Evolutionary conservation across 1,140 invertebrate species (phyloP), one percentile per base, ranked within the genome.

Genomic region (Bathynomus jamesi): DNA sequence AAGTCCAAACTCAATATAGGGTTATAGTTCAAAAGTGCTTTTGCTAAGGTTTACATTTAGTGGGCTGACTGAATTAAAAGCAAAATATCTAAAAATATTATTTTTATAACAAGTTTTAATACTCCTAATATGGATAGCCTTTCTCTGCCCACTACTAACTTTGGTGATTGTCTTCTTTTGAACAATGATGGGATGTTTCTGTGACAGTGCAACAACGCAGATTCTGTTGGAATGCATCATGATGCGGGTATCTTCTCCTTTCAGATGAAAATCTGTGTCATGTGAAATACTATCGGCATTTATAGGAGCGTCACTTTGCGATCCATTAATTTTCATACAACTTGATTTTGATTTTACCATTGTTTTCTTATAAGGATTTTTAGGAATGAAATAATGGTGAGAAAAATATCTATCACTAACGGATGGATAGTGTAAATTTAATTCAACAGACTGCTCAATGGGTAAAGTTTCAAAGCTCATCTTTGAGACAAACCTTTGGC

Each of bases 311-410:
- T 40, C 17, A 40, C 17, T 17, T 8, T 8, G 7, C 7, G 7
- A 8, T 40, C 17, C 17, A 8, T 8, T 8, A 40, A 17, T 8
- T 40, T 7, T 8, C 32, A 17, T 17, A 40, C 7, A 40, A 40
- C 17, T 40, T n/a, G n/a, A n/a, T 17, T 40, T 40, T 17, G 32
- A 17, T 40, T 40, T 40, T 17, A 40, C 32, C 7, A 40, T 8
- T 8, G 32, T 40, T 40, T 40, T 40, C 17, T 40, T 40, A 7
- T 40, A 8, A 7, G 32, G 46, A 8, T 69, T 69, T 27, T 69
- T 69, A n/a, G 67, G 67, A 60, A 69, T 60, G 27, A 61, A 69
- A 61, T 69, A 69, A 61, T 69, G 61, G 29, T 69, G 67, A 10
- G 46, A 61, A 29, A 25, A 69, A 53, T 69, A 69, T 2, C 67